phyloP scores from a whole-genome alignment of 2,888 invertebrate species.

The Lepetodrilus schrolli region DNA sequence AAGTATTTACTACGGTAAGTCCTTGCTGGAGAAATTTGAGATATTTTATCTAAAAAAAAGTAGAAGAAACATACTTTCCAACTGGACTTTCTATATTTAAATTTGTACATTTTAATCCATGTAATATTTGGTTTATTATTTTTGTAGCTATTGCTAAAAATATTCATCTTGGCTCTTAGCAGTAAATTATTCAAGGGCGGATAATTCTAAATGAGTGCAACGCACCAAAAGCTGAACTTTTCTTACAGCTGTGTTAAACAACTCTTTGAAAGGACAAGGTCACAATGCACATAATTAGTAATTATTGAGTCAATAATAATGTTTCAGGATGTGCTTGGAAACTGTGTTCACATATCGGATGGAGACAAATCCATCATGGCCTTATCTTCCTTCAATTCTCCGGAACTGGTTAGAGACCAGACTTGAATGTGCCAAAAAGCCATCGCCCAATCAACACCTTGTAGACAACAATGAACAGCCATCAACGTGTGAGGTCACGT shows the following conservation, averaged over 20 bases:
- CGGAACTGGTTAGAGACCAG: slow-evolving; percentile 42
- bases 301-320: too few species aligned
- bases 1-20: slow-evolving; percentile 60
- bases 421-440: slow-evolving; percentile 15
- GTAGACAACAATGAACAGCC: background rate
- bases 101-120: background rate
- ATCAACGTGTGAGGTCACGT: background rate
- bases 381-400: slow-evolving; percentile 41
- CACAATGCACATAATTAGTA: too few species aligned
- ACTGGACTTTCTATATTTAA: background rate
- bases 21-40: background rate
- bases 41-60: background rate
- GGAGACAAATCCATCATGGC: slow-evolving; percentile 41
- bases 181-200: too few species aligned
- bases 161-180: too few species aligned
- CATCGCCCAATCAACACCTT: too few species aligned
- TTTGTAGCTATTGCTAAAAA: too few species aligned
- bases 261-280: too few species aligned
- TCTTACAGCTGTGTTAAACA: too few species aligned
- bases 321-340: slow-evolving; percentile 55
- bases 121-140: too few species aligned
- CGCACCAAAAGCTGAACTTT: too few species aligned
- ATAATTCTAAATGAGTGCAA: too few species aligned
- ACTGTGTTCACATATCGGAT: slow-evolving; percentile 41
- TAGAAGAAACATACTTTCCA: background rate